Conservation (phyloP, 2,113 vertebrate species). For the Stercorarius parasiticus region DNA sequence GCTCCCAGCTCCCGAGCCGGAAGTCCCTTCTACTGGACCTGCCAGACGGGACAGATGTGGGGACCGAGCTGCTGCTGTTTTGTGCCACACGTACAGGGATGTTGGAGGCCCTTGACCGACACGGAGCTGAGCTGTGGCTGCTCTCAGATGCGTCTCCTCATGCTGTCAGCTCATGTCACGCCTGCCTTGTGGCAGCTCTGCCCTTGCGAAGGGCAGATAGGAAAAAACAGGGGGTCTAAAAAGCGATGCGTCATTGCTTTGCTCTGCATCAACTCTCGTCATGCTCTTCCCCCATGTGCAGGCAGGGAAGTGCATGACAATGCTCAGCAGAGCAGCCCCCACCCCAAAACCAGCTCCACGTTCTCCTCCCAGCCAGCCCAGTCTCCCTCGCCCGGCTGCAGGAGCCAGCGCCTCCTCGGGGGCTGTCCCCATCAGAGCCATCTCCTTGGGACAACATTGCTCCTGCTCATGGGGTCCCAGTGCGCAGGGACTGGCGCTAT, state of each 20-base stretch:
- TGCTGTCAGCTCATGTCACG: neutral
- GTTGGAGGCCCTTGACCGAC: neutral
- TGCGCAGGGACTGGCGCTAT: neutral
- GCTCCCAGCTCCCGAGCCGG: neutral
- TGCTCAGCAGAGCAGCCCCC: neutral
- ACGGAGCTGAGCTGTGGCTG: rapidly evolving
- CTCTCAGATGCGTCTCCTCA: neutral
- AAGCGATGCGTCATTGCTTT: rapidly evolving
- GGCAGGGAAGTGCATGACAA: neutral
- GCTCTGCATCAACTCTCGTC: neutral
- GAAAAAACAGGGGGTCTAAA: neutral
- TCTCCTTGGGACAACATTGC: neutral
- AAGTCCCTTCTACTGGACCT: neutral
- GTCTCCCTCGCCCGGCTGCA: neutral
- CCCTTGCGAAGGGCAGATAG: neutral
- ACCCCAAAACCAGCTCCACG: neutral
- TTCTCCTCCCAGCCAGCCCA: neutral
- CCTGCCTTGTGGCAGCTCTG: neutral
- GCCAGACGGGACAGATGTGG: rapidly evolving
- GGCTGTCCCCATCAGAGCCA: rapidly evolving
- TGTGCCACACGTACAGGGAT: neutral
- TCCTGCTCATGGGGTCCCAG: neutral
- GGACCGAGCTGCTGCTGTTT: neutral
- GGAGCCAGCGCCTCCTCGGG: neutral
- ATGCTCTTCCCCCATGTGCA: neutral